Evolutionary conservation across 1,140 invertebrate species (phyloP), one percentile per base, ranked within the genome.

Genomic region (Sycobia sp.): DNA sequence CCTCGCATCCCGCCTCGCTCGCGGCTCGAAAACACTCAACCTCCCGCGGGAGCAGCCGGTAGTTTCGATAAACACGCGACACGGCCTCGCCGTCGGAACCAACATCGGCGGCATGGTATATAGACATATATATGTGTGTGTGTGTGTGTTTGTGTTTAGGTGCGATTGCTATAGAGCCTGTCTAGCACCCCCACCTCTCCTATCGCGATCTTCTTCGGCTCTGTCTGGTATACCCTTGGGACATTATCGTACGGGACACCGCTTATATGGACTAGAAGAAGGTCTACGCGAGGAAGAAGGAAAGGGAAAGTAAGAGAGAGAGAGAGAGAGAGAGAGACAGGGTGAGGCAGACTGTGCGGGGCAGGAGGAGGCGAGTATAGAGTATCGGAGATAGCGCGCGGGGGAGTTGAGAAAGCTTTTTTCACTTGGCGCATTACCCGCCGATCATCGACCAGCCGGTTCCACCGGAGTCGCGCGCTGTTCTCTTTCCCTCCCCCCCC

Each of bases 11-110:
- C n/a, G n/a, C n/a, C n/a, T n/a, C n/a, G n/a, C n/a, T n/a, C n/a
- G n/a, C n/a, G n/a, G n/a, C n/a, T n/a, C n/a, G 27, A 65, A 71
- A 69, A 69, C 57, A 65, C 29, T 62, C 53, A n/a, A 20, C 18
- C 53, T 69, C 70, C 67, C 70, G 55, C 32, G 68, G 67, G 70
- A 69, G 59, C 5, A 51, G 13, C n/a, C 50, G 41, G 63, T 60
- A 71, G 68, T 70, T 70, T 68, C 69, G 67, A 70, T 70, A 72
- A 70, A 70, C 69, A 72, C 65, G 63, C 67, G 67, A 65, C 69
- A 53, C 54, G 63, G 65, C 62, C 65, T 63, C n/a, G n/a, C n/a
- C n/a, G n/a, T n/a, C n/a, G n/a, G n/a, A n/a, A n/a, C n/a, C n/a
- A n/a, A n/a, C n/a, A n/a, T n/a, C n/a, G n/a, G n/a, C n/a, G n/a